Base-by-base conservation (phyloP, 2,888 invertebrate genomes). In the Drosophila mimetica region DNA sequence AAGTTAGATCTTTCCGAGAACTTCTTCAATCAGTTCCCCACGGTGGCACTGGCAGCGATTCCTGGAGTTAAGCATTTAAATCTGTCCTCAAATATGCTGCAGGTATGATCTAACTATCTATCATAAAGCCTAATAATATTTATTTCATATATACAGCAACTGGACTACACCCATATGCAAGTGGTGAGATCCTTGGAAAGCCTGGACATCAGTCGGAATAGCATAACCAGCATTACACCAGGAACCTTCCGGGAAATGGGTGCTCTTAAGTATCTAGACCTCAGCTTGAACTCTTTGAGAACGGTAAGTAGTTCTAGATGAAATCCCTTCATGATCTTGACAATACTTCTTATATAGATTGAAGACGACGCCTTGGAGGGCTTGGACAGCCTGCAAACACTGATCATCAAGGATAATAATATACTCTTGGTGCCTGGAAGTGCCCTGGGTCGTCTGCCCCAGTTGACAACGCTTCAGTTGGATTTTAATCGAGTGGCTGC, bases 321-420 rank as follows among this genome's bases (percentile, higher is more conserved):
- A 9, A 2, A 5, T 25, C 2, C 5, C 8, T 9, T 0, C 11
- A 20, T 0, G 0, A 2, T 13, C 1, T 4, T 41, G 3, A n/a
- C 20, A 11, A 13, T 46, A 8, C 20, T 7, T 32, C 55, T 42
- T n/a, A 2, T 2, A 42, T 92, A 97, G 97, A 95, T 97, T 67
- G 97, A 97, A 92, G 97, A 97, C 81, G 96, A 96, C 74, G 96
- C 96, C 0, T 95, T 97, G 83, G 96, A 97, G 88, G 97, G 97
- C 0, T 91, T 97, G 71, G 94, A 94, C 32, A 95, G 94, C 77
- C 92, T 98, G 14, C 94, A 96, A 90, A 95, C 95, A 36, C 92
- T 98, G 1, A 94, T 96, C 28, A 93, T 98, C 9, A 95, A 95
- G 80, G 97, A 98, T 90, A 97, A 98, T 92, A 97, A 97, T 75